Evolutionary conservation across 2,888 invertebrate species (phyloP).

Genomic region (Acholoe squamosa): DNA sequence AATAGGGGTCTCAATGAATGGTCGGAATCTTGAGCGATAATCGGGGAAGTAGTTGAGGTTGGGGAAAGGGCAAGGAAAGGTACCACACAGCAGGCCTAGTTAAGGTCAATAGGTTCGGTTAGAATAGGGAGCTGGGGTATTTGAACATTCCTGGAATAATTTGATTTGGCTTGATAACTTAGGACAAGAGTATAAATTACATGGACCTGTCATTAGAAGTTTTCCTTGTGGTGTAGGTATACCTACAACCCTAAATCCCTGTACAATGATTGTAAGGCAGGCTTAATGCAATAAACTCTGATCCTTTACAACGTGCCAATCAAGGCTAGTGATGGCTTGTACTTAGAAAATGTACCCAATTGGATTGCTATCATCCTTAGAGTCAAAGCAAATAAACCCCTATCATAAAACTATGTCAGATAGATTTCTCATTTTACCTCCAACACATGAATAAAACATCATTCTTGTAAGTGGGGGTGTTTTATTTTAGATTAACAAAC

Average conservation of each 20-base stretch:
- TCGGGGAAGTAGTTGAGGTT: conserved; percentile 30
- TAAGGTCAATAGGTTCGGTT: conserved; percentile 28
- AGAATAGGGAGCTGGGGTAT: neutral
- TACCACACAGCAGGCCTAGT: neutral
- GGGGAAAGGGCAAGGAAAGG: neutral
- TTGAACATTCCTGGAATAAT: conserved; percentile 6
- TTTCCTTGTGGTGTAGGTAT: neutral
- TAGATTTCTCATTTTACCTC: too few relatives aligned
- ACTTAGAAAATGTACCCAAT: neutral
- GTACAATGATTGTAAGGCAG: neutral
- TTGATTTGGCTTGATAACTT: neutral
- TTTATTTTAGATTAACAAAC: too few relatives aligned
- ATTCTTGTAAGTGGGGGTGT: too few relatives aligned
- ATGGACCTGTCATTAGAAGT: neutral
- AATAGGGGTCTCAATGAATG: neutral
- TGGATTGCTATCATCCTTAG: too few relatives aligned
- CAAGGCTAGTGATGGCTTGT: neutral
- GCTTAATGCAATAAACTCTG: neutral
- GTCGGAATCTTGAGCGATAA: conserved; percentile 42
- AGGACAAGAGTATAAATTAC: conserved; percentile 1
- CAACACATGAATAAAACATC: too few relatives aligned
- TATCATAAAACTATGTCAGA: too few relatives aligned
- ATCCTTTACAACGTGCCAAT: neutral
- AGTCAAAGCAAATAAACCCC: too few relatives aligned
- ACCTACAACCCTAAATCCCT: neutral